A percentile compares a stretch with the other conserved stretches of the same genome.
These are phyloP conservation scores for Antitype chi DNA, from an alignment of 2,888 invertebrate species.

Conservation along the genomic window DNA sequence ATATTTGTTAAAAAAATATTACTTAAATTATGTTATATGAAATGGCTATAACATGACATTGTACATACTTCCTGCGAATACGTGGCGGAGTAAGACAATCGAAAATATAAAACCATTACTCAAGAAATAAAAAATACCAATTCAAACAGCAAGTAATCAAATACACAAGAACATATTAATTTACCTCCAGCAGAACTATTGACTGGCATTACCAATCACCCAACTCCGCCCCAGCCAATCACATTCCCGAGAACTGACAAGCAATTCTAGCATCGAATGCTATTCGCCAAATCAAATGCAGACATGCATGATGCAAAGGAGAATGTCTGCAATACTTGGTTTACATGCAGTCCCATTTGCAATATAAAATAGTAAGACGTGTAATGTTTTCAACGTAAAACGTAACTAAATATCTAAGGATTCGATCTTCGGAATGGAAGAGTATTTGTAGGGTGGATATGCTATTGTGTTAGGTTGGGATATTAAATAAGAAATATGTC, in stretches of 20 bases:
- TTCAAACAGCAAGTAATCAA: neutral
- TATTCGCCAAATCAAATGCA: conserved; percentile 55
- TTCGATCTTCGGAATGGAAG: conserved; percentile 69
- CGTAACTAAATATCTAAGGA: conserved; percentile 71
- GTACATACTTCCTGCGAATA: too few species aligned
- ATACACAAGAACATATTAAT: neutral
- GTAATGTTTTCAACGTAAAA: conserved; percentile 64
- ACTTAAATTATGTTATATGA: too few species aligned
- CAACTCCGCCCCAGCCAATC: conserved; percentile 36
- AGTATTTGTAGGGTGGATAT: conserved; percentile 55
- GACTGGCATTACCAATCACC: conserved; percentile 29
- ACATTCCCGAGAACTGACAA: conserved; percentile 40
- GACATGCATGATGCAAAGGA: conserved; percentile 39
- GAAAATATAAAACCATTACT: neutral
- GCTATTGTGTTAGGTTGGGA: neutral
- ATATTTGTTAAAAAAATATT: too few species aligned
- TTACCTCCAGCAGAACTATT: conserved; percentile 19
- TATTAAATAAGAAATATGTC: neutral
- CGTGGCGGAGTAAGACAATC: neutral
- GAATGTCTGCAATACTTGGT: conserved; percentile 27
- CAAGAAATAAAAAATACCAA: neutral
- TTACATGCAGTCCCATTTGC: conserved; percentile 60
- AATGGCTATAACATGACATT: too few species aligned
- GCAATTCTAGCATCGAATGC: conserved; percentile 39
- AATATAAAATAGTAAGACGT: conserved; percentile 67